Evolutionary conservation across 2,797 vertebrate genomes (phyloP), one percentile per base, ranked within the genome.

Genomic region (Ibycter americanus): DNA sequence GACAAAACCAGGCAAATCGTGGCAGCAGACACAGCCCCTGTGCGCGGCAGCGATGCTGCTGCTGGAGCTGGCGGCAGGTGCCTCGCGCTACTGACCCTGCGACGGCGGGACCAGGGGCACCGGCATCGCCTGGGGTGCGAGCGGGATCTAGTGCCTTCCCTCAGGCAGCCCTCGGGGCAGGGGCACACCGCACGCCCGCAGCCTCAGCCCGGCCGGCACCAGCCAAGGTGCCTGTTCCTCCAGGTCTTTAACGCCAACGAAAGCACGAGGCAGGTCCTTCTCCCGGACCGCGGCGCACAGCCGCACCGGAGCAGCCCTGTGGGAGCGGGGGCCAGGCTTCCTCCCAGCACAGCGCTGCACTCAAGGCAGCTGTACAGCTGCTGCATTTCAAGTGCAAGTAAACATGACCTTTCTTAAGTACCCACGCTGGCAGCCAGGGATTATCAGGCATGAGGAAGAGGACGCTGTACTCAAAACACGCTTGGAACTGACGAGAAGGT

Each of bases 51-150:
- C 29, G 26, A 46, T 4, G 11, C 8, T 26, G 58, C 58, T 51
- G 54, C 42, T 0, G 1, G 13, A 56, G 51, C 2, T 8, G 16
- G 13, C 3, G 7, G 49, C 55, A 20, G 34, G 26, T 26, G 17
- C n/a, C 62, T 15, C 1, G 4, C 6, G 4, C 46, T 23, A 4
- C 44, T 9, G 27, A 5, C 12, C 2, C 8, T 5, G 2, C 2
- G 6, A 32, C n/a, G 47, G 15, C 5, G 7, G 18, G 23, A 27
- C 11, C 10, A 5, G 18, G 36, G 47, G 31, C 0, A 0, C 2
- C 5, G n/a, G 51, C 61, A 46, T 4, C 6, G 47, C 54, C 18
- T 0, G 1, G 38, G 59, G 26, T 2, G 0, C 15, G 5, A 22
- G 44, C 2, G 0, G 55, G 62, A 32, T 4, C 38, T 8, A 0